phyloP scores from a whole-genome alignment of 2,113 vertebrate species.

The Ptyas mucosa region DNA sequence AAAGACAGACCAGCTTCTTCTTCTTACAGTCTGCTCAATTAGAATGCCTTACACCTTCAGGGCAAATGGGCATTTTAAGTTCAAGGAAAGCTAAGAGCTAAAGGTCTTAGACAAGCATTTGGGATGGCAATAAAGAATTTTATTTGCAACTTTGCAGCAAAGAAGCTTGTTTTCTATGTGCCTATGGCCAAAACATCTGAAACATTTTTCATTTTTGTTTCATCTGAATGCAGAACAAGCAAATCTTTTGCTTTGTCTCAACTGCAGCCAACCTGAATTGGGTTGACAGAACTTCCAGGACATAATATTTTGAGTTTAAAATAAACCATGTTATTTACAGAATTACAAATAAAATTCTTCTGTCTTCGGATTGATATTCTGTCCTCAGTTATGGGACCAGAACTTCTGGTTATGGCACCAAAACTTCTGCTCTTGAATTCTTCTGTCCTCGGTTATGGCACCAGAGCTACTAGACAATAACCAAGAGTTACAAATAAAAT shows the following conservation, averaged over 20 bases:
- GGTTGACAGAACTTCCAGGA: not conserved
- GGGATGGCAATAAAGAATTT: not conserved
- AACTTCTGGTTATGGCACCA: too few species aligned
- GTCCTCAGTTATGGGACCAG: too few species aligned
- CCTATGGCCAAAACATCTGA: not conserved
- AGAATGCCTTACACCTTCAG: not conserved
- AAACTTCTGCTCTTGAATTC: not conserved
- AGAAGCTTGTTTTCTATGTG: not conserved
- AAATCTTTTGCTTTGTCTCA: not conserved
- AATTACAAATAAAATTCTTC: not conserved
- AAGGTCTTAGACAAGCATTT: not conserved
- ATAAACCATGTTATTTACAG: not conserved
- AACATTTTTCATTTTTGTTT: not conserved
- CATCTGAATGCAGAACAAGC: not conserved
- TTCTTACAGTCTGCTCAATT: not conserved
- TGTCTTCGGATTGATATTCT: not conserved
- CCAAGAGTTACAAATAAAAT: not conserved
- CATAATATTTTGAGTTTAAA: not conserved
- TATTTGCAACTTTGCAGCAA: not conserved
- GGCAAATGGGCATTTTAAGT: not conserved
- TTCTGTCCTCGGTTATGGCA: not conserved
- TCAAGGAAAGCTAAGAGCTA: not conserved
- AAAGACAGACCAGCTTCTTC: not conserved
- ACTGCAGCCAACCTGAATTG: not conserved
- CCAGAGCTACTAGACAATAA: not conserved